phyloP scores from a whole-genome alignment of 1,140 invertebrate species.

The Streblospio benedicti region DNA sequence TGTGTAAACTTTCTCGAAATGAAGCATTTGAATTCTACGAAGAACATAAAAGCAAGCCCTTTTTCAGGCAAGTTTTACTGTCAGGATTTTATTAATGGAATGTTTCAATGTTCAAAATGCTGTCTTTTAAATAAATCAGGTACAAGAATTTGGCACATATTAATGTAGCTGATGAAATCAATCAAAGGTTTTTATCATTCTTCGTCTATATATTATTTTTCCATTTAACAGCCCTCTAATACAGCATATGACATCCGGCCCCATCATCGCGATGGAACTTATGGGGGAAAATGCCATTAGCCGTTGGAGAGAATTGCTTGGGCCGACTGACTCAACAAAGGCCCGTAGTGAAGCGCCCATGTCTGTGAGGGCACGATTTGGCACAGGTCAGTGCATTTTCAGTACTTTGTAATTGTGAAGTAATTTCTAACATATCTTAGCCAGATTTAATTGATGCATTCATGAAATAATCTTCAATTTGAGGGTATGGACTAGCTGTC shows the following conservation, averaged over 20 bases:
- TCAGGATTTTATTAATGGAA: not conserved
- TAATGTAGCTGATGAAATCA: not conserved
- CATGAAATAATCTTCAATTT: not conserved
- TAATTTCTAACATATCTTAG: not conserved
- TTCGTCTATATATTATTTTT: not conserved
- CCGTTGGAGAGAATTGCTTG: conserved; percentile 56
- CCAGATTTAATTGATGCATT: no score
- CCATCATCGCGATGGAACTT: conserved; percentile 64
- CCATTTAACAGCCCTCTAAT: conserved; percentile 2
- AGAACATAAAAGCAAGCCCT: conserved; percentile 52
- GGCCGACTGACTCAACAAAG: conserved; percentile 58
- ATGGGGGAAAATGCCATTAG: conserved; percentile 62
- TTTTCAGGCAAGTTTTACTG: conserved; percentile 46
- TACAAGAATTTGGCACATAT: no score
- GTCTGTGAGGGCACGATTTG: conserved; percentile 63
- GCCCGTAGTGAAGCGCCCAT: conserved; percentile 54
- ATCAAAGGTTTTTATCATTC: not conserved
- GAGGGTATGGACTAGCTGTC: no score
- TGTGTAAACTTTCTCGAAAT: conserved; percentile 56
- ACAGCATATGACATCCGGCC: conserved; percentile 61
- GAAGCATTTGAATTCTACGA: conserved; percentile 57
- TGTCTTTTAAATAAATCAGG: no score
- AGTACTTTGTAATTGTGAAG: not conserved
- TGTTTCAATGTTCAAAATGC: no score
- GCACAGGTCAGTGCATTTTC: conserved; percentile 43